Evolutionary conservation across 1,140 invertebrate species (phyloP), one percentile per base, ranked within the genome.

Genomic region (Drosophila sp.): DNA sequence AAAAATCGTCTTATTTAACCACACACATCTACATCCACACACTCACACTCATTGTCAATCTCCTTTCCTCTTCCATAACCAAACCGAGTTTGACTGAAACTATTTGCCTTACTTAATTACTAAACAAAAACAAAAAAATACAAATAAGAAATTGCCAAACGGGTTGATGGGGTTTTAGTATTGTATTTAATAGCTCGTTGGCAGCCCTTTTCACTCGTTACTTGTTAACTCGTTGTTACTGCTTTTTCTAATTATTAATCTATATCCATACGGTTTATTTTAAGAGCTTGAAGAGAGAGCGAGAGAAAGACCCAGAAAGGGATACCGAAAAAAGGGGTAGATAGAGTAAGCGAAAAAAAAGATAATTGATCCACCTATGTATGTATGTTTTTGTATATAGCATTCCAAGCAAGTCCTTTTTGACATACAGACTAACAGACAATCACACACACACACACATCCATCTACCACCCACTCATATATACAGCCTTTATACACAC

Each of bases 341-440:
- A 1, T 1, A 10, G 44, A 47, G 35, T 7, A 17, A 47, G 23
- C 2, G 11, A 50, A 7, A 1, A 25, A 27, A 50, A 25, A 25
- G 23, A 50, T 8, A 27, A 8, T 7, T 4, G 44, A 47, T 50
- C 8, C 44, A 50, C 17, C 17, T 44, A 17, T 17, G n/a, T 30
- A 35, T 38, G 35, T 38, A 38, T 38, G 10, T 38, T 1, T 38
- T 50, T 50, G 44, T 50, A 50, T 50, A 50, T 50, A 50, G 44
- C 6, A 27, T 27, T 8, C 23, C 25, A 50, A 27, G 23, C 44
- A 10, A 50, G 5, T 50, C 7, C 23, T 8, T 47, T 38, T 27
- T 50, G 44, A 50, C 44, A 50, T 8, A 50, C 44, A 76, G 63
- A 83, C 63, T 74, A 56, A 68, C 44, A 23, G 23, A 61, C 2